Evolutionary conservation across 92 coral and sea anemone species (phyloP), one percentile per base, ranked within the genome.

Genomic region (Phymanthus crucifer): DNA sequence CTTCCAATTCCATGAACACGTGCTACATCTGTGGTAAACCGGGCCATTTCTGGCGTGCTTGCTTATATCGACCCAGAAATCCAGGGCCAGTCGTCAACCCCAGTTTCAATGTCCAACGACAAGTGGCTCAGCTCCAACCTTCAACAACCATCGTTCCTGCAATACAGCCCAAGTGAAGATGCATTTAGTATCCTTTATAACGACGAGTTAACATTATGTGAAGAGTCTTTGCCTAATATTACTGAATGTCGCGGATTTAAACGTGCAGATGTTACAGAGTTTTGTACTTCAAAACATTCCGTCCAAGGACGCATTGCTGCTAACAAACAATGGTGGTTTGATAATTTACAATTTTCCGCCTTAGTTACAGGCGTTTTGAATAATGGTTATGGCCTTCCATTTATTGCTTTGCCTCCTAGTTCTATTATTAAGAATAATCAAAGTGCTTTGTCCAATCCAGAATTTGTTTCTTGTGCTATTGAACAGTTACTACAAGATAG

Each of bases 231-330:
- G 43, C 10, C 43, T 38, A 38, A 38, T 38, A 38, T 10, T 38
- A 10, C 1, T 10, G 43, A 38, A 38, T 38, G 43, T 37, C 4
- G 35, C 58, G 74, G 36, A 69, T 64, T 50, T 33, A 46, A 79
- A 23, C 24, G 32, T 66, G 74, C 74, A 69, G 4, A 36, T 54
- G 58, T 64, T 31, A 36, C 24, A 45, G 17, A 80, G 38, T 67
- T 29, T 67, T 67, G 19, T 16, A 16, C 18, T 4, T 38, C 43
- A 38, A 38, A 38, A 38, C 43, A 38, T 4, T 38, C 1, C 34
- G 88, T 89, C 19, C 88, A 84, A 78, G 88, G 90, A 27, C 40
- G 91, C 32, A n/a, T 83, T 29, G 50, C 84, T 26, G 56, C 48
- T 38, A 24, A 40, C 70, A 79, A 71, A 65, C 27, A 56, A 11